Evolutionary conservation across 2,888 invertebrate genomes (phyloP).

Genomic region (Pherbina coryleti): DNA sequence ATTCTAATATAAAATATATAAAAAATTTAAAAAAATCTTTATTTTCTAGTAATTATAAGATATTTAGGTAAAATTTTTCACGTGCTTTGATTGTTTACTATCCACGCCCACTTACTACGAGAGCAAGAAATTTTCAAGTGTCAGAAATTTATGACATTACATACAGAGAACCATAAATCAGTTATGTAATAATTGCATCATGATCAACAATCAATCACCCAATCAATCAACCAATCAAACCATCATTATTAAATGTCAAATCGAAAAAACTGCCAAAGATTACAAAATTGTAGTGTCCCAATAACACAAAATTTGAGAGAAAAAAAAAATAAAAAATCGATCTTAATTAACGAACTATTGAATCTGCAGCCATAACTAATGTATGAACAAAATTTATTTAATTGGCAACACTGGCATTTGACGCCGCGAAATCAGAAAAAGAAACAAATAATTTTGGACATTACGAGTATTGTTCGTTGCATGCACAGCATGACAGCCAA

Average conservation of each 20-base stretch:
- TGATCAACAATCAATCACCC: too few species aligned
- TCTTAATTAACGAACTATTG: constrained; percentile 32
- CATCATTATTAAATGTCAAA: background rate
- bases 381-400: background rate
- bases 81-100: too few species aligned
- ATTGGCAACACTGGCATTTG: constrained; percentile 25
- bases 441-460: constrained; percentile 25
- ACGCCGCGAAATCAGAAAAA: constrained; percentile 8
- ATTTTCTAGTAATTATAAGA: too few species aligned
- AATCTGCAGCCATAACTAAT: background rate
- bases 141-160: too few species aligned
- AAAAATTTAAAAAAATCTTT: too few species aligned
- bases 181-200: too few species aligned
- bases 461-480: constrained; percentile 16
- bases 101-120: too few species aligned
- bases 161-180: too few species aligned
- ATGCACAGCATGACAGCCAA: constrained; percentile 11
- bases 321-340: background rate
- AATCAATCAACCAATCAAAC: background rate
- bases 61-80: too few species aligned
- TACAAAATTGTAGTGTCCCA: background rate
- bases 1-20: too few species aligned
- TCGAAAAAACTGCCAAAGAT: background rate
- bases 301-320: background rate
- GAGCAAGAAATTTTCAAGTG: too few species aligned